These are phyloP conservation scores for Falcunculus frontatus DNA, from an alignment of 2,113 vertebrate genomes.

Conservation along the genomic window DNA sequence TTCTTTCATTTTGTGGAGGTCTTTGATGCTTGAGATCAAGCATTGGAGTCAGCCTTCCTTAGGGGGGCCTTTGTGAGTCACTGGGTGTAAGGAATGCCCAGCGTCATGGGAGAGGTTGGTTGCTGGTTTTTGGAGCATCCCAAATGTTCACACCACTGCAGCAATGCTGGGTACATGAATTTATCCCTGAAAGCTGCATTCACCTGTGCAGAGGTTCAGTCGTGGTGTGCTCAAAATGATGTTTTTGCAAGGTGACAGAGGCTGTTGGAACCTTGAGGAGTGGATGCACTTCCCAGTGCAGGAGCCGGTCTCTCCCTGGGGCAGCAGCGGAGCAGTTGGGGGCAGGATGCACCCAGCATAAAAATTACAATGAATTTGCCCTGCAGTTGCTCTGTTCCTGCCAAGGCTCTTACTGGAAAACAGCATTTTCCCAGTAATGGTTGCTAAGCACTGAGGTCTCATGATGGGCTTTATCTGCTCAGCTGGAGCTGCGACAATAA, in stretches of 20 bases:
- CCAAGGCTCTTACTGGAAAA: constrained; percentile 38
- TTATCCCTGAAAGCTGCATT: background rate
- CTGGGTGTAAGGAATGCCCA: background rate
- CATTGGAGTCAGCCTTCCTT: background rate
- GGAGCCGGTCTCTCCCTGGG: background rate
- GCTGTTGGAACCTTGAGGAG: background rate
- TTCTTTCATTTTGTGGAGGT: background rate
- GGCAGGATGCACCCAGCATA: background rate
- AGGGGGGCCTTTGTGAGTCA: background rate
- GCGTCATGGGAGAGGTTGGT: fast-evolving
- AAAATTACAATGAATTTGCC: background rate
- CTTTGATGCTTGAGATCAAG: constrained; percentile 27
- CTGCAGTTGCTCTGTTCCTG: constrained; percentile 16
- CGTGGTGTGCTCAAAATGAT: fast-evolving
- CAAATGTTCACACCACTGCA: background rate
- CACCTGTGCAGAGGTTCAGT: background rate
- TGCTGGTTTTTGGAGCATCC: background rate
- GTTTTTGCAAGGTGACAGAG: background rate
- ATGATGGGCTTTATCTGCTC: constrained; percentile 36
- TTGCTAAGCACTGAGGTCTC: constrained; percentile 38
- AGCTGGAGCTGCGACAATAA: constrained; percentile 1
- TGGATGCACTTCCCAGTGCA: background rate
- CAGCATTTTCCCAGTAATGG: constrained; percentile 22
- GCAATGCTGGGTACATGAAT: background rate
- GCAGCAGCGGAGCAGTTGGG: background rate